A percentile compares a stretch with the other conserved stretches of the same genome.
These are phyloP conservation scores for Hippopotamyrus pictus DNA, from an alignment of 2,797 vertebrate genomes.

Conservation along the genomic window DNA sequence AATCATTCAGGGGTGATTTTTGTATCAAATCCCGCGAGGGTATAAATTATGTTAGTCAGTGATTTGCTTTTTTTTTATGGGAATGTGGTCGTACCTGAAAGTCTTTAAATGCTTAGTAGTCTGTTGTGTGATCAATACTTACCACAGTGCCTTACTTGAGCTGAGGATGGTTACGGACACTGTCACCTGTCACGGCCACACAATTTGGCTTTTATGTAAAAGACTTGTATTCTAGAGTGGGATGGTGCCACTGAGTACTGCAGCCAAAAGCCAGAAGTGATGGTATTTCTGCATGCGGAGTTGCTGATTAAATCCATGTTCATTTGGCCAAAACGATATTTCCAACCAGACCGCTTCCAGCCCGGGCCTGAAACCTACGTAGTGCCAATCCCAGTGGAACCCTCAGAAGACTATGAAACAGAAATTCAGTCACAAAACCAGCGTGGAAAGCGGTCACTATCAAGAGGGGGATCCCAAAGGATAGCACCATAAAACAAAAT, in stretches of 20 bases:
- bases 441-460: constrained; percentile 81
- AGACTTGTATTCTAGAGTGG: background rate
- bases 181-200: background rate
- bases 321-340: constrained; percentile 84
- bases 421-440: constrained; percentile 71
- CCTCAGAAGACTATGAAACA: constrained; percentile 79
- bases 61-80: constrained; percentile 2
- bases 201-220: background rate
- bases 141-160: constrained; percentile 9
- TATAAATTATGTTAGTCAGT: constrained; percentile 13
- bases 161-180: background rate
- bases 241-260: background rate
- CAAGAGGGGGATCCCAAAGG: constrained; percentile 60
- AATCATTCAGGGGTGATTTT: constrained; percentile 42
- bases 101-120: background rate
- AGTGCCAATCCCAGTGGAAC: constrained; percentile 81
- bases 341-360: constrained; percentile 85
- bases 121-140: background rate
- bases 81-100: constrained; percentile 11
- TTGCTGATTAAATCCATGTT: constrained; percentile 67
- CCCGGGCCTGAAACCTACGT: constrained; percentile 81
- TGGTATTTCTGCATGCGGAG: constrained; percentile 56
- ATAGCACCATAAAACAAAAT: constrained; percentile 57
- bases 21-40: constrained; percentile 11
- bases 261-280: constrained; percentile 20